Conservation (phyloP, 2,113 vertebrate genomes). For the Phylloscopus trochilus region DNA sequence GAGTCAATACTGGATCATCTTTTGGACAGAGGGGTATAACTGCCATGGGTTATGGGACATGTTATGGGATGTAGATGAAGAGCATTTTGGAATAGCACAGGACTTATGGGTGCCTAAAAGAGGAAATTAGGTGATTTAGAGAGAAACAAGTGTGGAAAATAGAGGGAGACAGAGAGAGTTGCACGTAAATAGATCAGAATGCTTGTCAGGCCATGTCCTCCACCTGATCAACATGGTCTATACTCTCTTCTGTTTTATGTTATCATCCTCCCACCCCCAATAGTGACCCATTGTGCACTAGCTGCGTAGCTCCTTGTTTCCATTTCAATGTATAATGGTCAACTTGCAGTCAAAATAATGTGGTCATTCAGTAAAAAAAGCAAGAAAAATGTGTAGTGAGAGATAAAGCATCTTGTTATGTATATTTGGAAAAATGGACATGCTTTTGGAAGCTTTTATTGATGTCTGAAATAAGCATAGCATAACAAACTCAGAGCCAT, state of each 20-base stretch:
- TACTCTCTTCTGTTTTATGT: background rate
- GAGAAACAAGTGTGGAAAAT: background rate
- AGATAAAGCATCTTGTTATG: background rate
- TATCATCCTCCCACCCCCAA: fast-evolving
- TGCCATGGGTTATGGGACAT: background rate
- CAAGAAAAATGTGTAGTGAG: background rate
- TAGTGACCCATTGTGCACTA: background rate
- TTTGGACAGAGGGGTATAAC: background rate
- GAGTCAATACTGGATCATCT: background rate
- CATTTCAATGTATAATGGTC: background rate
- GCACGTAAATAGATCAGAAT: background rate
- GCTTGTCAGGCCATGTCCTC: background rate
- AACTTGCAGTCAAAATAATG: background rate
- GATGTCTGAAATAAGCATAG: background rate
- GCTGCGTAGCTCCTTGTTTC: background rate
- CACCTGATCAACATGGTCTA: fast-evolving
- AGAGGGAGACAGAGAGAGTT: background rate
- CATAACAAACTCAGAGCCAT: background rate
- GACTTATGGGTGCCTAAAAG: background rate
- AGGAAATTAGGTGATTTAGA: background rate
- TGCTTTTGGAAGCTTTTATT: background rate
- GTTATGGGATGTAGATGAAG: background rate
- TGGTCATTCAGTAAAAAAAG: background rate
- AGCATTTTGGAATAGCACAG: background rate
- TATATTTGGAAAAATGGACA: background rate